These are phyloP conservation scores for Pelecanoides urinatrix DNA, from an alignment of 2,113 vertebrate species.

Conservation along the genomic window DNA sequence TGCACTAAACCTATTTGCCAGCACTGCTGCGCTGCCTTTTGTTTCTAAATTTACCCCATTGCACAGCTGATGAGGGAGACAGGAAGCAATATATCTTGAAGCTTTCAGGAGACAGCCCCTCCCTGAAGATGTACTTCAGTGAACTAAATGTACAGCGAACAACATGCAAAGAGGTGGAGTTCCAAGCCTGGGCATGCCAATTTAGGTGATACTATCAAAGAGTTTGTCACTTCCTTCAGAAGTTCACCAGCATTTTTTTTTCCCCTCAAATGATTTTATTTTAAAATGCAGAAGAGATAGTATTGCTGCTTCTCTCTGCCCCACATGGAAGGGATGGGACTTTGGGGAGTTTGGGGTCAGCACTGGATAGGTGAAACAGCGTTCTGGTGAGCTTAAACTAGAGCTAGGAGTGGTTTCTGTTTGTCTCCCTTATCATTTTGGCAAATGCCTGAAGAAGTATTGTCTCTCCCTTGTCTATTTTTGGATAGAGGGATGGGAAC, in stretches of 20 bases:
- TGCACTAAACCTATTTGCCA: background rate
- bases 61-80: slow-evolving; percentile 33
- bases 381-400: background rate
- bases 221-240: background rate
- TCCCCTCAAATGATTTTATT: background rate
- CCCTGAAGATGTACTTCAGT: slow-evolving; percentile 46
- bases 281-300: background rate
- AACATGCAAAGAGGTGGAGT: background rate
- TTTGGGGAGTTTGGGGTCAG: accelerated
- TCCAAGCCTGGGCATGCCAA: slow-evolving; percentile 45
- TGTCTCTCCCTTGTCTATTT: slow-evolving; percentile 23
- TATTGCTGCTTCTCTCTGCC: background rate
- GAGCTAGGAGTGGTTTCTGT: background rate
- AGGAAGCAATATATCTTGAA: slow-evolving; percentile 27
- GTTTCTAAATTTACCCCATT: slow-evolving; percentile 42
- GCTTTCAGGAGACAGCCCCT: slow-evolving; percentile 38
- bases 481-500: slow-evolving; percentile 7
- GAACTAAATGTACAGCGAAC: background rate
- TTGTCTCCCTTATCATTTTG: background rate
- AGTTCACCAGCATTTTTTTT: background rate
- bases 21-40: background rate
- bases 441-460: background rate
- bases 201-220: background rate
- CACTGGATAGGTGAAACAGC: background rate
- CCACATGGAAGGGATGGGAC: accelerated